phyloP scores from a whole-genome alignment of 2,113 vertebrate genomes.

The Ceratotherium simum region DNA sequence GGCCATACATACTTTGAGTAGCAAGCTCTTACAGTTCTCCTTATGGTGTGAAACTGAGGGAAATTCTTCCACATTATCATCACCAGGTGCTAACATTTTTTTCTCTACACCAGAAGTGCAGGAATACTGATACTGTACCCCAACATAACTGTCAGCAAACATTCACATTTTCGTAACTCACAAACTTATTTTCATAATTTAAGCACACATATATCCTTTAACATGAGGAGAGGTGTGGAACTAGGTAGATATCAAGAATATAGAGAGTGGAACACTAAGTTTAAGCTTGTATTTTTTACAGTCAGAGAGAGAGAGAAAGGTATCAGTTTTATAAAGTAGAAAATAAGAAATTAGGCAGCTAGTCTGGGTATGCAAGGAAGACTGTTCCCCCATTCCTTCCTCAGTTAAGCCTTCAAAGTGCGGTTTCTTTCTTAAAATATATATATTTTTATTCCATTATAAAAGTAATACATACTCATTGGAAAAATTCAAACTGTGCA shows the following conservation, averaged over 20 bases:
- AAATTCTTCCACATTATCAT: not conserved
- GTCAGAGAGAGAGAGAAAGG: not conserved
- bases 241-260: not conserved
- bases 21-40: not conserved
- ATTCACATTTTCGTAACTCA: not conserved
- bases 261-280: not conserved
- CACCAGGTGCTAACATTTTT: not conserved
- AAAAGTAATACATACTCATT: not conserved
- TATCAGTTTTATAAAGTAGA: not conserved
- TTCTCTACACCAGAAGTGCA: not conserved
- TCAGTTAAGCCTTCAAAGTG: constrained; percentile 11
- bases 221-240: not conserved
- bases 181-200: constrained; percentile 21
- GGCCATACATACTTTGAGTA: not conserved
- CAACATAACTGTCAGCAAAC: not conserved
- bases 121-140: not conserved
- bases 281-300: not conserved
- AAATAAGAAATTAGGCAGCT: not conserved
- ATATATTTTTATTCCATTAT: not conserved
- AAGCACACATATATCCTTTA: not conserved
- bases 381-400: not conserved
- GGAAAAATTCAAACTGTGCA: not conserved
- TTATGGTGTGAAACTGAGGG: not conserved
- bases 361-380: constrained; percentile 12
- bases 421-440: constrained; percentile 45